These are phyloP conservation scores for Haplochromis burtoni DNA, from an alignment of 2,113 vertebrate species.

Conservation along the genomic window DNA sequence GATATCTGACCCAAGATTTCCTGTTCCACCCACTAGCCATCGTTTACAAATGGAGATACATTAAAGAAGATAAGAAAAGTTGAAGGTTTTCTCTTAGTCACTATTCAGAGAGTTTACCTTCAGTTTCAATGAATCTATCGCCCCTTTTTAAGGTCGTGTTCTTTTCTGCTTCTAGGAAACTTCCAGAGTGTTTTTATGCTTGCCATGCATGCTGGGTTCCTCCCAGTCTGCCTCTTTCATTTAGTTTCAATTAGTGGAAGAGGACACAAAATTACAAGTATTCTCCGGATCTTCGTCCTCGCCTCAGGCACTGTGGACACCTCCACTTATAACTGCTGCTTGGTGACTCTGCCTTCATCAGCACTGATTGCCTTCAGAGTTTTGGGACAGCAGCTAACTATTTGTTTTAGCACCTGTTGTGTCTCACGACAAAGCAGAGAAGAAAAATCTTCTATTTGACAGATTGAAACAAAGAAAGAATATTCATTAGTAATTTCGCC, in stretches of 20 bases:
- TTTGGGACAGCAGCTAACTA: not conserved
- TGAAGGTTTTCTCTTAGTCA: not conserved
- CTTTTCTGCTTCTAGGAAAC: not conserved
- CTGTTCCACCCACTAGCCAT: not conserved
- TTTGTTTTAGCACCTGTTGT: not conserved
- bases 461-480: not conserved
- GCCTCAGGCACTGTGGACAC: not conserved
- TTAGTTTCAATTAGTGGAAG: not conserved
- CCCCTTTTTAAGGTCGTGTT: not conserved
- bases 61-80: not conserved
- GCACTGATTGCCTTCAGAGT: fast-evolving
- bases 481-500: not conserved
- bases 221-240: not conserved
- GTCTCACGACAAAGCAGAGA: not conserved
- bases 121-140: not conserved
- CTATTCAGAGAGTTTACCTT: not conserved
- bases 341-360: not conserved
- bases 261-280: not conserved
- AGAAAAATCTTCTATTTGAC: not conserved
- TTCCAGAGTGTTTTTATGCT: not conserved
- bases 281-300: not conserved
- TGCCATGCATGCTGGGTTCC: not conserved
- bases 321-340: not conserved
- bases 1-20: not conserved
- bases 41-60: not conserved